Percentiles rank a stretch among this genome's conserved stretches.
Evolutionary conservation across 2,888 invertebrate genomes (phyloP).

Genomic region (Ophioninae sp.): DNA sequence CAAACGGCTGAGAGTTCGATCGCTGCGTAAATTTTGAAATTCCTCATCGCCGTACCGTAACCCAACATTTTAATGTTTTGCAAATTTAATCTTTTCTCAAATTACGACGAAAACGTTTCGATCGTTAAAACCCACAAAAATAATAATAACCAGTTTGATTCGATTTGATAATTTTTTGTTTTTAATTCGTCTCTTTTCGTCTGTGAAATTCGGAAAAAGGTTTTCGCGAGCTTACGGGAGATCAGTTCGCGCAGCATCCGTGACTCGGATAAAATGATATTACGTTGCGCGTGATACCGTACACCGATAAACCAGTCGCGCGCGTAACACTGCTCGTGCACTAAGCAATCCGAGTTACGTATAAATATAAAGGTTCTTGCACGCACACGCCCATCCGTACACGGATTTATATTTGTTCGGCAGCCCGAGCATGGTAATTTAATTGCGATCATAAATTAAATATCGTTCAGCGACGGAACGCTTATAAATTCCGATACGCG

Average conservation of each 20-base stretch:
- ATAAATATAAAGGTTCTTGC: conserved; percentile 6
- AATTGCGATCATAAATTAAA: conserved; percentile 68
- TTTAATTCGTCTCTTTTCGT: neutral
- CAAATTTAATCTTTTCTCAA: no score
- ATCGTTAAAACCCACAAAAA: no score
- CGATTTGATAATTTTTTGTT: neutral
- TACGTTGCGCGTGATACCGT: conserved; percentile 39
- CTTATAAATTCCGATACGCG: conserved; percentile 56
- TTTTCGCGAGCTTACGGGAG: conserved; percentile 13
- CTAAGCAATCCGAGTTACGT: conserved; percentile 18
- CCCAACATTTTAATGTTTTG: no score
- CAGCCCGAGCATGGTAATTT: conserved; percentile 60
- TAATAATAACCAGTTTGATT: no score
- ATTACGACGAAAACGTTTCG: no score
- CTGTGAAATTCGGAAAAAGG: neutral
- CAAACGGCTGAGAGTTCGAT: no score
- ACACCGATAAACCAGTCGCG: conserved; percentile 42
- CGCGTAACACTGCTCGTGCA: conserved; percentile 10
- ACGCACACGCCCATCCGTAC: neutral
- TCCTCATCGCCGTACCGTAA: no score
- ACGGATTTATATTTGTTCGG: conserved; percentile 11
- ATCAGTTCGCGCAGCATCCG: conserved; percentile 22
- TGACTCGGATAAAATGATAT: conserved; percentile 40
- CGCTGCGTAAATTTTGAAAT: no score
- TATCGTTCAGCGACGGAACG: conserved; percentile 60